Evolutionary conservation across 2,797 vertebrate species (phyloP).

Genomic region (Oryzias dopingdopingensis): DNA sequence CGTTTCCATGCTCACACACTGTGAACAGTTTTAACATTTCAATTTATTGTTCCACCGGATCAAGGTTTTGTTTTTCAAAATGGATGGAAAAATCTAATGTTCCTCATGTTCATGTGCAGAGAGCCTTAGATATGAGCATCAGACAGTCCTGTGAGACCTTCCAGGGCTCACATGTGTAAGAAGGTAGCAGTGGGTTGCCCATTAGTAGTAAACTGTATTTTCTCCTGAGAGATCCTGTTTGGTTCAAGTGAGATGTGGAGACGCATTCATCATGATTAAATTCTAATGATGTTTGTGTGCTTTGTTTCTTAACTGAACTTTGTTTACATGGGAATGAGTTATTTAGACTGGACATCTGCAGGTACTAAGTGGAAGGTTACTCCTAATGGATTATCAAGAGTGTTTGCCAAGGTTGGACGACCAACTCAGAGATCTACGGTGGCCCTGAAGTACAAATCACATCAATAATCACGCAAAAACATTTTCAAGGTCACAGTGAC

Average conservation of each 20-base stretch:
- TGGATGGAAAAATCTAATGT: no score
- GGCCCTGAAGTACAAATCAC: no score
- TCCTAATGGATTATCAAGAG: constrained; percentile 16
- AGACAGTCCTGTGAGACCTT: no score
- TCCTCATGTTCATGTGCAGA: no score
- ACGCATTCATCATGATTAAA: constrained; percentile 14
- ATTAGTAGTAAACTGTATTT: constrained; percentile 42
- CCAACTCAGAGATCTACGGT: no score
- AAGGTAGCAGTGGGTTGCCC: constrained; percentile 3
- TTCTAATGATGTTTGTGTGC: not conserved
- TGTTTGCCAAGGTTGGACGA: constrained; percentile 1
- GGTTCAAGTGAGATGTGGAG: constrained; percentile 20
- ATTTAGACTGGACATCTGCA: constrained; percentile 42
- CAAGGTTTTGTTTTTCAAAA: no score
- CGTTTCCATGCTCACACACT: no score
- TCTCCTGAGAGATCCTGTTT: constrained; percentile 31
- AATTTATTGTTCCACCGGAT: no score
- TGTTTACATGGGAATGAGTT: constrained; percentile 40
- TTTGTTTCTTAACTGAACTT: constrained; percentile 19
- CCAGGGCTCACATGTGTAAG: not conserved
- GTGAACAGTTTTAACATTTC: no score
- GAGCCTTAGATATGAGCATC: no score
- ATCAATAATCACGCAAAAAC: no score
- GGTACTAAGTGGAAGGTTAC: constrained; percentile 16
- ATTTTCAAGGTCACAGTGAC: no score